Base-by-base conservation (phyloP, 2,888 invertebrate species). In the Drosophila leonis region DNA sequence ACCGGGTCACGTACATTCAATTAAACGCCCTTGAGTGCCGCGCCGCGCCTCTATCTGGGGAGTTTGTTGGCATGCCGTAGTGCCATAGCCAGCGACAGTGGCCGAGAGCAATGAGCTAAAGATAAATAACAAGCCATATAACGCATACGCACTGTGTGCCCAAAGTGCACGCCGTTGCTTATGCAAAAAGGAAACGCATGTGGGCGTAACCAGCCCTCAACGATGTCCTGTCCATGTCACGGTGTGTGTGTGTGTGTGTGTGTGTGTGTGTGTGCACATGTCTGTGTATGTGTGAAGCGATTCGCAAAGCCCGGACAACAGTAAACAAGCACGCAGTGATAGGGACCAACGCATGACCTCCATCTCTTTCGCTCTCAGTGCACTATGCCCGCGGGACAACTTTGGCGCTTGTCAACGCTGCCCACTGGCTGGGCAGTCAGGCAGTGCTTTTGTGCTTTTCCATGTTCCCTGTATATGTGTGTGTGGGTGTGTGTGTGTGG, bases 111-210 rank as follows among this genome's bases (percentile, higher is more conserved):
- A 88, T 87, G 87, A 86, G 89, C 90, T 71, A 78, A 83, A 86
- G 86, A 89, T 86, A 86, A 86, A 86, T 86, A 86, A 83, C 90
- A 89, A 81, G 90, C 88, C 75, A 71, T 90, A 90, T 88, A 82
- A 77, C 86, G 88, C 74, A 90, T 90, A 84, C 84, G 84, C 90
- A 85, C 74, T 65, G 83, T 88, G 59, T 83, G 85, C 67, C 78
- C 66, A 78, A 81, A 78, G 82, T 81, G 81, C 76, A 75, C 48
- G 75, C 75, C 79, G 73, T 69, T 83, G 82, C 72, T 81, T 73
- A 78, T 74, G 90, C 88, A 87, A 79, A 88, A 83, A 76, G 83
- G 85, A 74, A 85, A 49, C 65, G 72, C 64, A 82, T 88, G 62
- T 66, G 76, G 86, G 72, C 69, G 70, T 63, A 27, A 31, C 54